A percentile compares a stretch with the other conserved stretches of the same genome.
Evolutionary conservation across 2,888 invertebrate species (phyloP).

Genomic region (Macrophya annulata): DNA sequence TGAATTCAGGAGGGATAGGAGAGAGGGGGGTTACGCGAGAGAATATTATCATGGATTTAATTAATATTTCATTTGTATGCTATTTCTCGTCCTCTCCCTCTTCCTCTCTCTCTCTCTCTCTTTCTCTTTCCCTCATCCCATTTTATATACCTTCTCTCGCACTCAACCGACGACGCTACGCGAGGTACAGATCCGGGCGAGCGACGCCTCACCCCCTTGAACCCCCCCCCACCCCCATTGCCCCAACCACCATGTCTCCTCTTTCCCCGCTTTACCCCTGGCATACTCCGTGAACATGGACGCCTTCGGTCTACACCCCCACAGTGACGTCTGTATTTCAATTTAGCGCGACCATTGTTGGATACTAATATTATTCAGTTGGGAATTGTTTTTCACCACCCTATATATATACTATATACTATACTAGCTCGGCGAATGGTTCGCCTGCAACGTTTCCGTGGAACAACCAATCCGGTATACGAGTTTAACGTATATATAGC

Average conservation of each 20-base stretch:
- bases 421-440: constrained; percentile 41
- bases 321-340: constrained; percentile 73
- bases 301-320: constrained; percentile 38
- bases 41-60: constrained; percentile 74
- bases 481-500: neutral
- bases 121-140: constrained; percentile 53
- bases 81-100: constrained; percentile 69
- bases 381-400: constrained; percentile 76
- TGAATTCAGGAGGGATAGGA: constrained; percentile 58
- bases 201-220: constrained; percentile 39
- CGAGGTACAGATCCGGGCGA: constrained; percentile 35
- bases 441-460: constrained; percentile 49
- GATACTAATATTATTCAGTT: constrained; percentile 78
- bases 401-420: constrained; percentile 54
- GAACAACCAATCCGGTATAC: constrained; percentile 38
- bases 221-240: neutral
- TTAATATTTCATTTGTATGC: constrained; percentile 76
- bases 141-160: constrained; percentile 45
- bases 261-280: constrained; percentile 56
- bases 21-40: constrained; percentile 49
- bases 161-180: constrained; percentile 32
- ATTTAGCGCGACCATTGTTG: constrained; percentile 77
- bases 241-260: neutral
- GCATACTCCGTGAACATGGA: constrained; percentile 48
- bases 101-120: constrained; percentile 66